Evolutionary conservation across 2,888 invertebrate species (phyloP), one percentile per base, ranked within the genome.

Genomic region (Apamea monoglypha): DNA sequence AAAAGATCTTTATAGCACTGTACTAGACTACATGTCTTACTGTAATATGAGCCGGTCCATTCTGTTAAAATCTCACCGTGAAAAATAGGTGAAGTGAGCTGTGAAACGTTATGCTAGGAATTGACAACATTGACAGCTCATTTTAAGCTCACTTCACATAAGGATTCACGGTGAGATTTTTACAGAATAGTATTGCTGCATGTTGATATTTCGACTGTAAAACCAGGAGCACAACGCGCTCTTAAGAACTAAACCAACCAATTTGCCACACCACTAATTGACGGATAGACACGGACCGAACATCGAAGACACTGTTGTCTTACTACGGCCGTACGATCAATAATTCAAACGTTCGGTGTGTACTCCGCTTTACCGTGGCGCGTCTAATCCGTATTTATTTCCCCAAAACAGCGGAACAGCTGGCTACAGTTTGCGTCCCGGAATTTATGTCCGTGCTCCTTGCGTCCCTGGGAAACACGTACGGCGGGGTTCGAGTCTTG

Each of bases 331-430:
- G 84, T 89, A 88, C 91, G 91, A 92, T 95, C 94, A 94, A 95
- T 95, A 95, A 95, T 95, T 95, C 94, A 95, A 90, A 87, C 88
- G 91, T 90, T 88, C 90, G 84, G 91, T 93, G 94, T 94, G 90
- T 92, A 93, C 91, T 90, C 80, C 91, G 92, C 92, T 91, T 92
- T 92, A 90, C 92, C 85, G 91, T 91, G 90, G 88, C 92, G 93
- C 94, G 92, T 94, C 94, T 95, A 95, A 95, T 94, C 94, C 95
- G 96, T 96, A 96, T 96, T 96, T 96, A 96, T 96, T 95, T 94
- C 94, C 93, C 94, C 94, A 93, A 95, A 96, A 95, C 95, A 95
- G 93, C 90, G 94, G 92, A 96, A 95, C 96, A 96, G 95, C 96
- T 96, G 96, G 95, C 94, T 94, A 92, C 94, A 94, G 95, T 95